Percentiles rank a stretch among this genome's conserved stretches.
Evolutionary conservation across 2,888 invertebrate genomes (phyloP).

Genomic region (Drosophila setosimentum): DNA sequence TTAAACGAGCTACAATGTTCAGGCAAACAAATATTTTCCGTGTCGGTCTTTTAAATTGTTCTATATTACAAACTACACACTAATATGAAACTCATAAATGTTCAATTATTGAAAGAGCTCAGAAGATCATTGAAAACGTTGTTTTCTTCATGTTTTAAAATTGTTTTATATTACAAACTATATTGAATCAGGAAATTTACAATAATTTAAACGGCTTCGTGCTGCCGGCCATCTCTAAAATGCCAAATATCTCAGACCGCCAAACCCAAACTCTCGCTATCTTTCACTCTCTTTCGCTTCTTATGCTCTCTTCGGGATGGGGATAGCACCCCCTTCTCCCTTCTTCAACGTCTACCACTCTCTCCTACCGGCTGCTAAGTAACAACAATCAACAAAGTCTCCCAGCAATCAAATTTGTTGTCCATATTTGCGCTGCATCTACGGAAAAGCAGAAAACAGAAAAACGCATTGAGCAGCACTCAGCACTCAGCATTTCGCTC

Average conservation of each 20-base stretch:
- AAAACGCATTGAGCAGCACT: conserved; percentile 14
- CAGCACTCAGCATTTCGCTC: conserved; percentile 9
- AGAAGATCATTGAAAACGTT: neutral
- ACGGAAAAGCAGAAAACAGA: conserved; percentile 15
- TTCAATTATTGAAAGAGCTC: neutral
- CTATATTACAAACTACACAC: neutral
- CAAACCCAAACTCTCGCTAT: conserved; percentile 18
- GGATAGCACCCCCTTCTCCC: neutral
- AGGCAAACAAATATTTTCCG: neutral
- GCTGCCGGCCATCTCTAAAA: conserved; percentile 14
- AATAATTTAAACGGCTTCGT: neutral
- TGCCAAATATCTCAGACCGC: conserved; percentile 17
- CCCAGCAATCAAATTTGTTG: conserved; percentile 48
- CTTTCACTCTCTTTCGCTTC: conserved; percentile 1
- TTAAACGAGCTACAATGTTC: neutral
- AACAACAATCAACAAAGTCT: conserved; percentile 79
- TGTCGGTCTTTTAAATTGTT: neutral
- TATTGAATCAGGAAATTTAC: neutral
- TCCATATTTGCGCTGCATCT: conserved; percentile 27
- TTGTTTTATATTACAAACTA: neutral
- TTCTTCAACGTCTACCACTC: neutral
- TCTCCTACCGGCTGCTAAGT: conserved; percentile 76
- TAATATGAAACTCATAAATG: neutral
- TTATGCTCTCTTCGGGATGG: neutral
- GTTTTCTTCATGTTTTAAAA: neutral